Conservation (phyloP, 2,888 invertebrate species). For the Elaeidobius kamerunicus region DNA sequence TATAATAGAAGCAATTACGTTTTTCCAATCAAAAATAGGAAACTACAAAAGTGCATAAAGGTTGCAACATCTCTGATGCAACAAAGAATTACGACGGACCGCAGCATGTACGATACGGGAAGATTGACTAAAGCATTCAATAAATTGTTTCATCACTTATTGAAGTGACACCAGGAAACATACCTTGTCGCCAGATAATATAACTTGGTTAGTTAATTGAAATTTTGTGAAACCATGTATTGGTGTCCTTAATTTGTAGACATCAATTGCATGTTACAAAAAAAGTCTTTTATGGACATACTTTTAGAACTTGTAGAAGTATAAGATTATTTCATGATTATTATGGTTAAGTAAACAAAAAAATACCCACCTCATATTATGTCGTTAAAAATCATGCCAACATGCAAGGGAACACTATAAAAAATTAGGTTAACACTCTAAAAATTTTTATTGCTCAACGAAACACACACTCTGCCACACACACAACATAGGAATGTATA, state of each 20-base stretch:
- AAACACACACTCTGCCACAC: constrained; percentile 11
- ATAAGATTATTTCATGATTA: too few species aligned
- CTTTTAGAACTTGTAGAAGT: too few species aligned
- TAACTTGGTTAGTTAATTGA: not conserved
- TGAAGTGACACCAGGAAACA: too few species aligned
- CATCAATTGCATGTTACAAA: too few species aligned
- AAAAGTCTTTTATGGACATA: not conserved
- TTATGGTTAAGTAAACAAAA: not conserved
- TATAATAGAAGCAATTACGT: too few species aligned
- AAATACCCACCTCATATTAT: not conserved
- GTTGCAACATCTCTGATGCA: constrained; percentile 8
- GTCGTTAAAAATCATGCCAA: not conserved
- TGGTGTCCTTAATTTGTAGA: too few species aligned
- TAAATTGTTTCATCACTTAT: constrained; percentile 1
- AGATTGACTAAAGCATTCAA: constrained; percentile 1
- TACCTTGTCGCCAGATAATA: constrained; percentile 3
- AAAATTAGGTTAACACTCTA: not conserved
- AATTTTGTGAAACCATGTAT: too few species aligned
- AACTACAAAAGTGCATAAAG: constrained; percentile 4
- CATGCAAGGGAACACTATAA: not conserved
- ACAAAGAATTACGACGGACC: constrained; percentile 3
- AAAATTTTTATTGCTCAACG: not conserved
- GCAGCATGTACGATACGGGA: constrained; percentile 1
- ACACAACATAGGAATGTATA: constrained; percentile 9
- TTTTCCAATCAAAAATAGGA: too few species aligned